Base-by-base conservation (phyloP, 2,888 invertebrate genomes). In the Hymenopus coronatus region DNA sequence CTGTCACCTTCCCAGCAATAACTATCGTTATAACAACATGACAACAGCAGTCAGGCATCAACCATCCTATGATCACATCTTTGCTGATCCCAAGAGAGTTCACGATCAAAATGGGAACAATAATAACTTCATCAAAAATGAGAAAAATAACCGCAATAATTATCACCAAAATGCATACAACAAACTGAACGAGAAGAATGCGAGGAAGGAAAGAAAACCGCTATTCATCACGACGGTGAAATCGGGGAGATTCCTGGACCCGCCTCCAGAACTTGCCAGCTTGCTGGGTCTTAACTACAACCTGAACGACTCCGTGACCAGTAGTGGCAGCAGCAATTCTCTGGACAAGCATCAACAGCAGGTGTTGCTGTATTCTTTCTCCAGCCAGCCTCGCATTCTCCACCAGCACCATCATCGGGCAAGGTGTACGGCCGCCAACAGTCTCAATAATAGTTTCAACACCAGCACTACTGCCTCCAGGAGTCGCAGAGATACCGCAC, bases 171-270 rank as follows among this genome's bases (percentile, higher is more conserved):
- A 84, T 9, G 83, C 14, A 14, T 28, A 46, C 12, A 88, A 88
- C 40, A 54, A 83, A 28, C 28, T 83, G 25, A 84, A 84, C 25
- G 27, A 54, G 25, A 27, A 81, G 82, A 84, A 84, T 81, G 81
- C 8, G 25, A 84, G 46, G 3, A 89, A 89, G 46, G 85, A 90
- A 28, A 90, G 91, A 86, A 91, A 92, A 88, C 92, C 92, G 0
- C 92, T 97, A 15, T 97, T 97, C 92, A 96, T 97, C 90, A 97
- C 97, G 15, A 97, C 97, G 0, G 97, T 97, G 84, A 96, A 96
- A 91, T 95, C 95, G 88, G 97, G 97, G 3, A 95, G 96, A 91
- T 97, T 97, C 92, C 93, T 97, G 90, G 95, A 96, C 92, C 97
- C 97, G 8, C 96, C 97, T 0, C 96, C 96, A n/a, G 96, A 96